Evolutionary conservation across 2,113 vertebrate species (phyloP).

Genomic region (Geococcyx californianus): DNA sequence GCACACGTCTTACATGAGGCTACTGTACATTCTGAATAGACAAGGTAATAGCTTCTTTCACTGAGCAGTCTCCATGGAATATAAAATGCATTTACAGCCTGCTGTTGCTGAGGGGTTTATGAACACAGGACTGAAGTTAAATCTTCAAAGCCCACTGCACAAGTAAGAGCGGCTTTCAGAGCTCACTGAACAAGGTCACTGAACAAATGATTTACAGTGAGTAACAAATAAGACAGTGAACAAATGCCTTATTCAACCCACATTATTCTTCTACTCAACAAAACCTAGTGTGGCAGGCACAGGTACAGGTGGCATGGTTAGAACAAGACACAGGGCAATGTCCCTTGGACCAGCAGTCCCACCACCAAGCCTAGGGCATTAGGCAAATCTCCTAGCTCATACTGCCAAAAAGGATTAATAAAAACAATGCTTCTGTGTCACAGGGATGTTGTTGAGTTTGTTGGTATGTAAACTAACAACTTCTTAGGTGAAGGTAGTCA

Average conservation of each 20-base stretch:
- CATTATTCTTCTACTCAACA: not conserved
- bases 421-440: not conserved
- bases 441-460: not conserved
- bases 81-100: not conserved
- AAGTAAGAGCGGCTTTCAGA: not conserved
- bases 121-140: not conserved
- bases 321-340: not conserved
- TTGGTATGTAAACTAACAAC: not conserved
- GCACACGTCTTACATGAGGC: not conserved
- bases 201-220: not conserved
- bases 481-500: not conserved
- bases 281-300: not conserved
- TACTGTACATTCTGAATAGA: not conserved
- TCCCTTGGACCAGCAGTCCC: not conserved
- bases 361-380: not conserved
- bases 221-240: not conserved
- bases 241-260: not conserved
- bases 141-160: not conserved
- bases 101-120: not conserved
- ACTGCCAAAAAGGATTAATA: not conserved
- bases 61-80: not conserved
- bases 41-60: not conserved
- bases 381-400: not conserved
- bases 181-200: not conserved
- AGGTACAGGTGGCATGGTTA: not conserved